Evolutionary conservation across 2,888 invertebrate species (phyloP).

Genomic region (Lithosia quadra): DNA sequence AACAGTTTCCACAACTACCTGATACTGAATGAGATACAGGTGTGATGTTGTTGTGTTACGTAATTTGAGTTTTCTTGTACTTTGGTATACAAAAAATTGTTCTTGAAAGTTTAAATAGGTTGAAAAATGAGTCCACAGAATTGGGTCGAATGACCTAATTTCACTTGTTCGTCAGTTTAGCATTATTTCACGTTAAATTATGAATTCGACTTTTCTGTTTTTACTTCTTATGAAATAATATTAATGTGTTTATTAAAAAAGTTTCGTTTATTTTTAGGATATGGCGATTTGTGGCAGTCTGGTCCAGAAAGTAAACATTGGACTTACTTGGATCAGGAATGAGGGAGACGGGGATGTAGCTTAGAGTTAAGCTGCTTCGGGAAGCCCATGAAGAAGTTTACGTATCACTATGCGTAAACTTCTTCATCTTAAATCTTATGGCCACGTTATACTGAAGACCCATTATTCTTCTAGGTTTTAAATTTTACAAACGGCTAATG

Average conservation of each 20-base stretch:
- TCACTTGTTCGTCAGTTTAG: conserved; percentile 36
- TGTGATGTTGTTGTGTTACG: conserved; percentile 10
- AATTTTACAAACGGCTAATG: too few relatives aligned
- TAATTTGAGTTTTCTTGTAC: background rate
- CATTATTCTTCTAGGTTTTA: too few relatives aligned
- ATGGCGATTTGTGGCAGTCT: conserved; percentile 27
- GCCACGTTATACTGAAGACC: too few relatives aligned
- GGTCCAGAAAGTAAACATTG: background rate
- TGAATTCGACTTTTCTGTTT: conserved; percentile 34
- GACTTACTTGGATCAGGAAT: background rate
- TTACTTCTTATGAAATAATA: conserved; percentile 34
- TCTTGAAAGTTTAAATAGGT: conserved; percentile 19
- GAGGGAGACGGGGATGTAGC: background rate
- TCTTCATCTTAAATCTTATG: too few relatives aligned
- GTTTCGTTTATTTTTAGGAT: conserved; percentile 32
- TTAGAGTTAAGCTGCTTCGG: background rate
- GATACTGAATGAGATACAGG: background rate
- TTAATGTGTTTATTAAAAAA: conserved; percentile 52
- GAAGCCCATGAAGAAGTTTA: too few relatives aligned
- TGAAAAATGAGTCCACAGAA: conserved; percentile 17
- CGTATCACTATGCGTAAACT: too few relatives aligned
- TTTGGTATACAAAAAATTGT: conserved; percentile 9
- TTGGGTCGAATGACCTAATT: conserved; percentile 34
- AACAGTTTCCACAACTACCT: too few relatives aligned
- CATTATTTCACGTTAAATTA: conserved; percentile 45